Percentiles rank a stretch among this genome's conserved stretches.
Conservation (phyloP, 64 coral and sea anemone species). For the Stichodactyla helianthus region DNA sequence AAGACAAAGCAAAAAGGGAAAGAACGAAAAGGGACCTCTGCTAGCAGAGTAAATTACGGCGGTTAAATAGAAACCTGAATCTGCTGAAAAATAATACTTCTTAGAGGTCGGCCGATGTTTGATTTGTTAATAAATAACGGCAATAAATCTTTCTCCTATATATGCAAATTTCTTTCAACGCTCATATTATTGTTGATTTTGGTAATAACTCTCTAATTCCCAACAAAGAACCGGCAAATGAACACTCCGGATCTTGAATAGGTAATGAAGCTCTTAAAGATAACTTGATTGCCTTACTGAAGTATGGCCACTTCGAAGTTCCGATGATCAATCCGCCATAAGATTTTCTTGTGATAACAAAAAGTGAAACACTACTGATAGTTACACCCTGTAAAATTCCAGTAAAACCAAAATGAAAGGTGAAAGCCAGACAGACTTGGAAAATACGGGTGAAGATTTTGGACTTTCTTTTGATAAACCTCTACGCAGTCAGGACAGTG, state of each 20-base stretch:
- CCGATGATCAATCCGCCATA: background rate
- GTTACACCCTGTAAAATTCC: background rate
- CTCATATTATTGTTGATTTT: too few relatives aligned
- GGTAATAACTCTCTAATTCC: too few relatives aligned
- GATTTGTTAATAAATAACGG: too few relatives aligned
- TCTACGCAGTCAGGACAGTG: slow-evolving; percentile 42
- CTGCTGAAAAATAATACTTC: too few relatives aligned
- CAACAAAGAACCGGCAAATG: too few relatives aligned
- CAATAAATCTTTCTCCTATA: too few relatives aligned
- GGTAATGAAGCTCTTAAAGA: background rate
- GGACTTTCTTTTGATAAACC: slow-evolving; percentile 22
- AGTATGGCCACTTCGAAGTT: background rate
- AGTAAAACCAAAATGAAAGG: background rate
- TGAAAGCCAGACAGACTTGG: background rate
- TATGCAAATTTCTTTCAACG: too few relatives aligned
- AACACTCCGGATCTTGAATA: background rate
- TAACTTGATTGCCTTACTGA: background rate
- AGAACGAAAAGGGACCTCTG: too few relatives aligned
- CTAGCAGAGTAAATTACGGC: too few relatives aligned
- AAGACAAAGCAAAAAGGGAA: too few relatives aligned
- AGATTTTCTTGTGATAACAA: background rate
- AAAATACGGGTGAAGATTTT: background rate
- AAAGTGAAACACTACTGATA: background rate
- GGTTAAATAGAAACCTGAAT: too few relatives aligned
- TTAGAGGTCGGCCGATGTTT: too few relatives aligned